phyloP scores from a whole-genome alignment of 2,888 invertebrate species.

The Pheosia tremula region DNA sequence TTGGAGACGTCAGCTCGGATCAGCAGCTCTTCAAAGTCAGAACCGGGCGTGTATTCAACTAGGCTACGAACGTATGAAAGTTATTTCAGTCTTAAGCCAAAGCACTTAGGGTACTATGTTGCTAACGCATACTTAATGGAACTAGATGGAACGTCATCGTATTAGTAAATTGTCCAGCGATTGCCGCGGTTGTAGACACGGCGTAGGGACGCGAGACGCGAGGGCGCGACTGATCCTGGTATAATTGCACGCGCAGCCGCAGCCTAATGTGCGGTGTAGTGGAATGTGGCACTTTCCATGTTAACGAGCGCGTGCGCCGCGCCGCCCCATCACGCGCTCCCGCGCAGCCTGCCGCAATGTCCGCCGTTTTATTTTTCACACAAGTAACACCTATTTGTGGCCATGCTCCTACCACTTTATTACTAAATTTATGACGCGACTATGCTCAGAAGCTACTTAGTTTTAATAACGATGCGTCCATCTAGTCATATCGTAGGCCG shows the following conservation, averaged over 20 bases:
- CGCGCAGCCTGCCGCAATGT: slow-evolving; percentile 59
- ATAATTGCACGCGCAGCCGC: slow-evolving; percentile 68
- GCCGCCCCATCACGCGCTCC: slow-evolving; percentile 54
- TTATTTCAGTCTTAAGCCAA: too few species aligned
- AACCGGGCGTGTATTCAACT: too few species aligned
- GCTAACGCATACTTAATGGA: background rate
- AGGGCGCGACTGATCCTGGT: slow-evolving; percentile 40
- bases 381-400: slow-evolving; percentile 74
- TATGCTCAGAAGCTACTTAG: slow-evolving; percentile 54
- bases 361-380: slow-evolving; percentile 63
- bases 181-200: slow-evolving; percentile 32
- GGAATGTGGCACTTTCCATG: slow-evolving; percentile 71
- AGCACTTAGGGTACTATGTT: too few species aligned
- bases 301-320: slow-evolving; percentile 65
- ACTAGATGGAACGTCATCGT: slow-evolving; percentile 8
- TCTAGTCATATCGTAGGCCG: slow-evolving; percentile 33
- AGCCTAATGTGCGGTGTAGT: slow-evolving; percentile 71
- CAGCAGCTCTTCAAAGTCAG: too few species aligned
- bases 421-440: slow-evolving; percentile 60
- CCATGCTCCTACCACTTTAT: slow-evolving; percentile 63
- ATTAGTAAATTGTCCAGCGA: slow-evolving; percentile 22
- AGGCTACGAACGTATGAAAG: too few species aligned
- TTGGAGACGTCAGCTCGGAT: too few species aligned
- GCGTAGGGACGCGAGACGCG: slow-evolving; percentile 21
- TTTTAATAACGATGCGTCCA: slow-evolving; percentile 55